Base-by-base conservation (phyloP, 2,797 vertebrate species). In the Falco berigora region DNA sequence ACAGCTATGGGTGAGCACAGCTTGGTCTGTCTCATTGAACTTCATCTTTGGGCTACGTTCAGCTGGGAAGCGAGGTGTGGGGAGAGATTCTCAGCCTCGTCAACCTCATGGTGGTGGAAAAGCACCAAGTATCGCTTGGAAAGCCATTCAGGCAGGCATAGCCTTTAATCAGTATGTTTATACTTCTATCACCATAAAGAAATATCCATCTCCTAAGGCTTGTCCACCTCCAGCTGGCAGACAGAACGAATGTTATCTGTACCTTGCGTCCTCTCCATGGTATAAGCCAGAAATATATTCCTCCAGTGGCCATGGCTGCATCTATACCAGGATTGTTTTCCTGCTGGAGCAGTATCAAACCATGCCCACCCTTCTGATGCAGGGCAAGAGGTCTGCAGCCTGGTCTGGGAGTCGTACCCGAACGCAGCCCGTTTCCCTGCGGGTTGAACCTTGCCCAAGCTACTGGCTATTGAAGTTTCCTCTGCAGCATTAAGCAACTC, bases 401-500 rank as follows among this genome's bases (percentile, higher is more conserved):
- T 32, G 34, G 53, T 42, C 16, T 32, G 58, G 53, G 32, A 32
- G 21, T 21, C 1, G 1, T 53, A 77, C 25, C 49, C 4, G 0
- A 66, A 44, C 5, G 1, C 1, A 88, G 28, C 7, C 34, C 30
- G 0, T 27, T 88, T 72, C 42, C 22, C 53, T n/a, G 46, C 3
- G 3, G 68, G 61, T 94, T 77, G 93, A 92, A 89, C 75, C 75
- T 79, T 15, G 0, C 63, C 66, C 80, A 64, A 55, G 44, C 40
- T 82, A 58, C 82, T 20, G 72, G 32, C 53, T 94, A 23, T 68
- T 86, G 64, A 92, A 91, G 12, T 85, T 92, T 47, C 38, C 24
- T 87, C 53, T 4, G 2, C 73, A 86, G 14, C 30, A 12, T 83
- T 90, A 80, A 87, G 64, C 80, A 93, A 73, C 78, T 47, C 42